These are phyloP conservation scores for Cryptus viduatorius DNA, from an alignment of 2,888 invertebrate genomes.

Conservation along the genomic window DNA sequence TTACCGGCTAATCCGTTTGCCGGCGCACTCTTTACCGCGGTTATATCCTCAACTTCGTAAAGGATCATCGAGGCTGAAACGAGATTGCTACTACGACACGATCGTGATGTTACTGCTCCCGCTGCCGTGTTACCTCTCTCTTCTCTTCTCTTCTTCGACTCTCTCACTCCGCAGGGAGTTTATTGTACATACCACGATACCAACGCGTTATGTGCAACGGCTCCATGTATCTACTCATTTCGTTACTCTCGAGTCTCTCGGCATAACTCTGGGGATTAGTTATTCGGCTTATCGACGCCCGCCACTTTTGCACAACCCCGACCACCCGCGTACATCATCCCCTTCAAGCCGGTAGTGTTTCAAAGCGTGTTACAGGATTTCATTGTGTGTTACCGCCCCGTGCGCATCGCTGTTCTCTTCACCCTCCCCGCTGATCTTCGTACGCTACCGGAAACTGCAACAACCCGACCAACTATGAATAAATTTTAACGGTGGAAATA, in stretches of 20 bases:
- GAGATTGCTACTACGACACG: slow-evolving; percentile 38
- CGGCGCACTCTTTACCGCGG: slow-evolving; percentile 63
- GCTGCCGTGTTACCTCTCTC: slow-evolving; percentile 15
- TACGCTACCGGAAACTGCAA: slow-evolving; percentile 39
- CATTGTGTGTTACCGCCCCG: background rate
- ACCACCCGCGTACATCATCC: slow-evolving; percentile 18
- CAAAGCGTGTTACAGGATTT: slow-evolving; percentile 53
- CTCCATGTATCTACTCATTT: slow-evolving; percentile 33
- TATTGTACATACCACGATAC: slow-evolving; percentile 33
- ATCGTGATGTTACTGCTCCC: slow-evolving; percentile 28
- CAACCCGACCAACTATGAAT: slow-evolving; percentile 64
- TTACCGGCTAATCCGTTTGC: slow-evolving; percentile 70
- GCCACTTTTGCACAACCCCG: slow-evolving; percentile 61
- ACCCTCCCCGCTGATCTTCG: slow-evolving; percentile 48
- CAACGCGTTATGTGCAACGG: slow-evolving; percentile 13
- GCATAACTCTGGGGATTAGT: slow-evolving; percentile 66
- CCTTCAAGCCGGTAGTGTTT: slow-evolving; percentile 33
- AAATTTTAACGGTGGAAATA: slow-evolving; percentile 58
- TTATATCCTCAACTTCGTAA: slow-evolving; percentile 57
- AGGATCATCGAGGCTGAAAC: slow-evolving; percentile 56
- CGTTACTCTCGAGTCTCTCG: slow-evolving; percentile 47
- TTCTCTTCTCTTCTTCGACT: background rate
- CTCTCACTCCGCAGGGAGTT: slow-evolving; percentile 46
- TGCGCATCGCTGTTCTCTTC: background rate
- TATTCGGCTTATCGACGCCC: slow-evolving; percentile 68